phyloP scores from a whole-genome alignment of 2,113 vertebrate species.

The Paedocypris sp. region DNA sequence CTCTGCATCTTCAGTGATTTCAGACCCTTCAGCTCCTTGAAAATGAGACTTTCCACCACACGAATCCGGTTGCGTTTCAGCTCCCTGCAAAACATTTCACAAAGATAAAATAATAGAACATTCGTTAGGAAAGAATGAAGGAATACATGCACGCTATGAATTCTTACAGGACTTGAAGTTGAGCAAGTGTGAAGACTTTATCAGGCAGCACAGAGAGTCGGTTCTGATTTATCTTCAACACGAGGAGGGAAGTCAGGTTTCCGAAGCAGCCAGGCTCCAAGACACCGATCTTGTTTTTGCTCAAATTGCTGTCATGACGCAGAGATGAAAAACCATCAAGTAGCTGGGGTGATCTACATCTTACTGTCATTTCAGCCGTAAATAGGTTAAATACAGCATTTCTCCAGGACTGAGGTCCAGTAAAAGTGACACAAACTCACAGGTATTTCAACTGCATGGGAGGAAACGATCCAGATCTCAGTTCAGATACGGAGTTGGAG shows the following conservation, averaged over 20 bases:
- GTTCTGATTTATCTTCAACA: slow-evolving; percentile 89
- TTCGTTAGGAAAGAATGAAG: too few relatives aligned
- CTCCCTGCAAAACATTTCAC: slow-evolving; percentile 62
- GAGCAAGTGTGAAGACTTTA: slow-evolving; percentile 85
- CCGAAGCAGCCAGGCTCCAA: slow-evolving; percentile 91
- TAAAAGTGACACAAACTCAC: slow-evolving; percentile 42
- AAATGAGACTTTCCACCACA: slow-evolving; percentile 86
- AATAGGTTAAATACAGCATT: too few relatives aligned
- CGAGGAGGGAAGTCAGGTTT: slow-evolving; percentile 82
- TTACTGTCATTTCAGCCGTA: too few relatives aligned
- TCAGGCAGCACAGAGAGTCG: slow-evolving; percentile 74
- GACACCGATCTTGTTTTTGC: slow-evolving; percentile 85
- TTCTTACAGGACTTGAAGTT: slow-evolving; percentile 90
- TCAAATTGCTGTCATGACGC: slow-evolving; percentile 73
- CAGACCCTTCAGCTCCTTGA: slow-evolving; percentile 87
- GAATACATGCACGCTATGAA: too few relatives aligned
- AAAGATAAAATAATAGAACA: too few relatives aligned
- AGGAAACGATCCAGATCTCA: slow-evolving; percentile 57
- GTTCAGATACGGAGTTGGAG: slow-evolving; percentile 56
- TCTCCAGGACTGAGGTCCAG: too few relatives aligned
- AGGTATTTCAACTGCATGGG: slow-evolving; percentile 60
- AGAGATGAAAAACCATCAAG: slow-evolving; percentile 17
- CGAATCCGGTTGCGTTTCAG: slow-evolving; percentile 92
- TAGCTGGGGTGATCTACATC: background rate
- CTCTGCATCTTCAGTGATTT: slow-evolving; percentile 90